Evolutionary conservation across 2,888 invertebrate species (phyloP).

Genomic region (Tillus elongatus): DNA sequence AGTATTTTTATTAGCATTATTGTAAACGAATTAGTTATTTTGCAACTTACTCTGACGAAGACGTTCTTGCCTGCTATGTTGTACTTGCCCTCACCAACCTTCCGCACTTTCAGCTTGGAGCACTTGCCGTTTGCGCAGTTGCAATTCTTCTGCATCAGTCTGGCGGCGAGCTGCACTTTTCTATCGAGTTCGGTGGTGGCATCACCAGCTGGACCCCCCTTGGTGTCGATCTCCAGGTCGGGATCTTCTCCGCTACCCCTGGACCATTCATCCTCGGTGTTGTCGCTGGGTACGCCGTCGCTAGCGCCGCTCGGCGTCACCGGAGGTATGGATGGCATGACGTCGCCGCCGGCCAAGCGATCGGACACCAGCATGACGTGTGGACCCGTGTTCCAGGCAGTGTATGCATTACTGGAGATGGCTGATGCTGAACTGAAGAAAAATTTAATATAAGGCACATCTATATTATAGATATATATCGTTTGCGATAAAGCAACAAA

Average conservation of each 20-base stretch:
- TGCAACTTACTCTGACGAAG: slow-evolving; percentile 76
- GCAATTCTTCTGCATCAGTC: slow-evolving; percentile 65
- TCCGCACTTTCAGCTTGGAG: slow-evolving; percentile 64
- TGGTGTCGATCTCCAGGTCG: slow-evolving; percentile 49
- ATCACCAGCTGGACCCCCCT: slow-evolving; percentile 21
- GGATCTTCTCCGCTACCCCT: slow-evolving; percentile 61
- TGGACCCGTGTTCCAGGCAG: slow-evolving; percentile 31
- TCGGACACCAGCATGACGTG: slow-evolving; percentile 31
- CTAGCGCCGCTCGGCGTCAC: slow-evolving; percentile 43
- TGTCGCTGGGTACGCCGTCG: slow-evolving; percentile 51
- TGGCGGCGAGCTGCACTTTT: slow-evolving; percentile 60
- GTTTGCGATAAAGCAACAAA: too few relatives aligned
- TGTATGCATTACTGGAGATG: slow-evolving; percentile 30
- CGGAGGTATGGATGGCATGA: slow-evolving; percentile 19
- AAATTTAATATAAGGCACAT: slow-evolving; percentile 1
- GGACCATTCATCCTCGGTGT: slow-evolving; percentile 65
- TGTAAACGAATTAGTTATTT: too few relatives aligned
- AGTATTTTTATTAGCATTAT: too few relatives aligned
- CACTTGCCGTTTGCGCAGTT: slow-evolving; percentile 62
- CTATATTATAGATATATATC: too few relatives aligned
- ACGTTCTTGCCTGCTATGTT: slow-evolving; percentile 79
- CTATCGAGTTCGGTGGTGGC: slow-evolving; percentile 62
- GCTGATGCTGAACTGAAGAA: slow-evolving; percentile 35
- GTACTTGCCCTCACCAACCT: slow-evolving; percentile 79
- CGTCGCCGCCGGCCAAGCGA: slow-evolving; percentile 14